Conservation (phyloP, 2,888 invertebrate genomes). For the Plebejus anna region DNA sequence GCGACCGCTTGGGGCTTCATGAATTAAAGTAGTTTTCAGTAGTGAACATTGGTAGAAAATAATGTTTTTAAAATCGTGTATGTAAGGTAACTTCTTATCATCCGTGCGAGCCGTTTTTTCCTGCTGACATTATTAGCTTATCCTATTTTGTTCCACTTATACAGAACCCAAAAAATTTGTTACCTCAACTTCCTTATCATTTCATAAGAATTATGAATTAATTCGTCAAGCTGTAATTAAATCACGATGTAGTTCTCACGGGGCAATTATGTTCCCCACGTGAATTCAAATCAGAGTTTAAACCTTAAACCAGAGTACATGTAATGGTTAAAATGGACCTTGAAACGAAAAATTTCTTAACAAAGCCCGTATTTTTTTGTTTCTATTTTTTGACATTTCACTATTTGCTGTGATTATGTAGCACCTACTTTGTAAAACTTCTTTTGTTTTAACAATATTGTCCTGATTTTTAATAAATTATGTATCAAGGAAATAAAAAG, state of each 20-base stretch:
- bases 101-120: not conserved
- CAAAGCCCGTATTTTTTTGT: too few species aligned
- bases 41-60: too few species aligned
- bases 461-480: too few species aligned
- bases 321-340: not conserved
- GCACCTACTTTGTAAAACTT: not conserved
- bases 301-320: not conserved
- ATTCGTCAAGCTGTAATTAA: constrained; percentile 12
- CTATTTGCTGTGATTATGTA: too few species aligned
- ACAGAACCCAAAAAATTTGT: not conserved
- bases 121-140: not conserved
- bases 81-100: not conserved
- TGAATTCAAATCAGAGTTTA: not conserved
- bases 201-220: not conserved
- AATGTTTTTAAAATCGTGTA: too few species aligned
- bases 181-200: not conserved
- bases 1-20: too few species aligned
- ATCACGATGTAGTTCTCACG: constrained; percentile 6
- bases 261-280: not conserved
- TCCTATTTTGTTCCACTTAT: not conserved
- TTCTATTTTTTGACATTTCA: not conserved
- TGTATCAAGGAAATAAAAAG: too few species aligned
- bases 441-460: not conserved
- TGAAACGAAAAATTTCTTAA: not conserved
- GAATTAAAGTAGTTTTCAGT: too few species aligned